Conservation (phyloP, 2,113 vertebrate genomes). For the Athene noctua region DNA sequence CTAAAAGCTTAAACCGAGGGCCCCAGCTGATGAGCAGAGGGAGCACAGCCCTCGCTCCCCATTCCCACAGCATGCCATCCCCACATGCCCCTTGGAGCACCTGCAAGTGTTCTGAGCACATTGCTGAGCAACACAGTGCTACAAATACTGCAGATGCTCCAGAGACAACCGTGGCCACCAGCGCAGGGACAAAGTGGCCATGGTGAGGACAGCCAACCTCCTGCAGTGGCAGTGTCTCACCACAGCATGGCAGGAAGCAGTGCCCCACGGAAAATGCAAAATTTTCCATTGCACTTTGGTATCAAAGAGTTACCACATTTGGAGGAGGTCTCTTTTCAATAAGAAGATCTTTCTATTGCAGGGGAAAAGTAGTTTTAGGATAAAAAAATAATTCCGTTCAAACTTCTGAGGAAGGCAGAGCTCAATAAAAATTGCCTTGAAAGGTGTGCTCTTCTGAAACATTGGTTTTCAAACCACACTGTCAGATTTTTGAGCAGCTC, state of each 20-base stretch:
- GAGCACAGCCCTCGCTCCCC: background rate
- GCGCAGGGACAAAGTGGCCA: background rate
- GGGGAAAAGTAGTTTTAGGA: background rate
- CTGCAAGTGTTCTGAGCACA: background rate
- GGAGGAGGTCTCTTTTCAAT: background rate
- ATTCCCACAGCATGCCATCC: background rate
- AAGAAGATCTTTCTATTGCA: background rate
- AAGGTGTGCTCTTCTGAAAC: background rate
- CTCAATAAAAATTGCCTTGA: background rate
- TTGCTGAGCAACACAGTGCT: rapidly evolving
- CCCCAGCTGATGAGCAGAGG: background rate
- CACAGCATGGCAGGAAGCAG: background rate
- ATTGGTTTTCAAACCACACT: background rate
- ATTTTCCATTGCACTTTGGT: background rate
- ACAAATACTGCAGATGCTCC: background rate
- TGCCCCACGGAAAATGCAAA: background rate
- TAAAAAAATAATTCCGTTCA: background rate
- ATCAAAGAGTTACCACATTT: background rate
- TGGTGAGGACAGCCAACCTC: background rate
- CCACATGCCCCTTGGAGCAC: rapidly evolving
- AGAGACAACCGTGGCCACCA: rapidly evolving
- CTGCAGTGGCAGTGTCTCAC: background rate
- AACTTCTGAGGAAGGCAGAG: background rate
- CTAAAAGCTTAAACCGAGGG: background rate
- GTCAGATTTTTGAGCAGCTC: background rate